phyloP scores from a whole-genome alignment of 2,113 vertebrate species.

The Ellobius talpinus region DNA sequence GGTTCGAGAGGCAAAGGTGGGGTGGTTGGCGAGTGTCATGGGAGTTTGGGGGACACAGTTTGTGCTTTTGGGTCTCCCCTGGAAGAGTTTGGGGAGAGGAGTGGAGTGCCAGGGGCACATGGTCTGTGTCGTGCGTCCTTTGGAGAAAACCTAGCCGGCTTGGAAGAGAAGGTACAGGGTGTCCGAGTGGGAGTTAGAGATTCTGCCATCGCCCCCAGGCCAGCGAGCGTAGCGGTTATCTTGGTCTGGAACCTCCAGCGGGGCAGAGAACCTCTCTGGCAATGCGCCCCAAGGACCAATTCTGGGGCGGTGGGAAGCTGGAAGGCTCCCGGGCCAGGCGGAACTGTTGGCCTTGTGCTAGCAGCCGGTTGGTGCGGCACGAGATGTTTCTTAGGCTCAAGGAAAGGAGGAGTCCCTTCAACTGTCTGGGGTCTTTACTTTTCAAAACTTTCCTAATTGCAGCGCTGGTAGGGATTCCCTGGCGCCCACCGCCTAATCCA shows the following conservation, averaged over 20 bases:
- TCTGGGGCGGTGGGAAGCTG: constrained; percentile 1
- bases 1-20: neutral
- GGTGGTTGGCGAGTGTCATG: constrained; percentile 24
- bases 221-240: neutral
- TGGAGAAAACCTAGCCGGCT: constrained; percentile 53
- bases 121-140: constrained; percentile 63
- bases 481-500: constrained; percentile 43
- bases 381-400: neutral
- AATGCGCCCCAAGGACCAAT: neutral
- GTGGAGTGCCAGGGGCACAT: constrained; percentile 51
- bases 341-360: constrained; percentile 10
- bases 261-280: neutral
- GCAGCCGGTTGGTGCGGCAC: neutral
- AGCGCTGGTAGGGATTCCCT: constrained; percentile 28
- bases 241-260: neutral
- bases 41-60: constrained; percentile 67
- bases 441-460: constrained; percentile 70
- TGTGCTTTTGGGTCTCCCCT: constrained; percentile 11
- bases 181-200: neutral
- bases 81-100: constrained; percentile 73
- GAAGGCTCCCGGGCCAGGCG: neutral
- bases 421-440: constrained; percentile 53
- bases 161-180: constrained; percentile 8
- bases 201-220: neutral
- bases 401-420: neutral